Base-by-base conservation (phyloP, 2,797 vertebrate genomes). In the Sphenodon punctatus region DNA sequence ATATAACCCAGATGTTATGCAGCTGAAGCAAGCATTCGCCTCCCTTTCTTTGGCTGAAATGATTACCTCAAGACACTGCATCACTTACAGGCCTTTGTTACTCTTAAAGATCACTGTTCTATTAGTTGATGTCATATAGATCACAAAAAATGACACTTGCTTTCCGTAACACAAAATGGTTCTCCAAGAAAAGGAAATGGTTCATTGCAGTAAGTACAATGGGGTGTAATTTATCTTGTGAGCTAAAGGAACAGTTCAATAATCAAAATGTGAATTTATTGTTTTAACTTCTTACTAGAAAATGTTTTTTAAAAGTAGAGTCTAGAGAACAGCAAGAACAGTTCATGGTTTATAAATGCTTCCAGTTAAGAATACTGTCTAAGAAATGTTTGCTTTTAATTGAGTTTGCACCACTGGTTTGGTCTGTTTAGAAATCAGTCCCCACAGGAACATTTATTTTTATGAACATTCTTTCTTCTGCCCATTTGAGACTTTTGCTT, bases 401-500 rank as follows among this genome's bases (percentile, higher is more conserved):
- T 88, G 70, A 68, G 34, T 92, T 92, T 90, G 70, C 85, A 75
- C 77, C 45, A 61, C 74, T 78, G 70, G 27, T 41, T 93, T 84
- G 91, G 69, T 89, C 90, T 92, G 85, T 90, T 94, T 93, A 89
- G 88, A 94, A 93, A 89, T 87, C 84, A 90, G 75, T 70, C 51
- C 70, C 87, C 83, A 90, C 82, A 76, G 87, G 78, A 90, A 85
- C 80, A 81, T 91, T 80, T 85, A n/a, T 74, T 95, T 90, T 93
- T 91, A 83, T 91, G 91, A 92, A 81, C 90, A 90, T 92, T 92
- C 75, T 78, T 94, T 92, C 81, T 90, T 90, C 87, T 91, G 89
- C 82, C 88, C 84, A 90, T 46, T 87, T 60, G 87, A 89, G 88
- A 91, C 90, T 87, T 86, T 92, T 95, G 89, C 84, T 69, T 79